Evolutionary conservation across 2,797 vertebrate species (phyloP).

Genomic region (Chiloscyllium punctatum): DNA sequence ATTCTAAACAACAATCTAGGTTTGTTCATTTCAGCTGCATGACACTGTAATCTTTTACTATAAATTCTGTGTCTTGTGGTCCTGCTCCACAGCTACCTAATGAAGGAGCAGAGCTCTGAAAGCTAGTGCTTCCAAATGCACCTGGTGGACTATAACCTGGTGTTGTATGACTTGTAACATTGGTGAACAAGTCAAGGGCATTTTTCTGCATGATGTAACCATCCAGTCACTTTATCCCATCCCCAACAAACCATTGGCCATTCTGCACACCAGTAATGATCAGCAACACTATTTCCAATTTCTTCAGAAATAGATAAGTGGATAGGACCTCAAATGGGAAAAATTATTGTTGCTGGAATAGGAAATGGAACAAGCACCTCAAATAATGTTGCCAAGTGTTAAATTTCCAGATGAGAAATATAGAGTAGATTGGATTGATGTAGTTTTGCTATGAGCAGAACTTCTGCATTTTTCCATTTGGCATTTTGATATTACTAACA

Average conservation of each 20-base stretch:
- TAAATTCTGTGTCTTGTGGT: too few species aligned
- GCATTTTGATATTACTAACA: neutral
- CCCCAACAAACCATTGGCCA: neutral
- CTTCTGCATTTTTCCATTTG: neutral
- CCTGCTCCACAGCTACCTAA: too few species aligned
- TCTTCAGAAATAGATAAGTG: neutral
- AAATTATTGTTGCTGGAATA: neutral
- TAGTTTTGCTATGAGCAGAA: neutral
- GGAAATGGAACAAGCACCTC: neutral
- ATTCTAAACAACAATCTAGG: too few species aligned
- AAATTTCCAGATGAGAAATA: neutral
- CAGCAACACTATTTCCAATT: neutral
- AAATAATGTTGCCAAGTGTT: neutral
- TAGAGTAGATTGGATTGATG: neutral
- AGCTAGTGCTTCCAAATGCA: too few species aligned
- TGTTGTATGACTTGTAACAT: too few species aligned
- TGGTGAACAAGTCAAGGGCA: neutral
- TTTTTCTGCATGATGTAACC: neutral
- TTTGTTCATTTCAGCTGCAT: too few species aligned
- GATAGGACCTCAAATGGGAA: neutral
- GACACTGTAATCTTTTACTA: too few species aligned
- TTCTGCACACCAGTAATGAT: neutral
- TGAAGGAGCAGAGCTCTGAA: too few species aligned
- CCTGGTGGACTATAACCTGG: too few species aligned
- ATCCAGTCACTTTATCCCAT: neutral